phyloP scores from a whole-genome alignment of 2,113 vertebrate genomes.

The Phocoena sinus region DNA sequence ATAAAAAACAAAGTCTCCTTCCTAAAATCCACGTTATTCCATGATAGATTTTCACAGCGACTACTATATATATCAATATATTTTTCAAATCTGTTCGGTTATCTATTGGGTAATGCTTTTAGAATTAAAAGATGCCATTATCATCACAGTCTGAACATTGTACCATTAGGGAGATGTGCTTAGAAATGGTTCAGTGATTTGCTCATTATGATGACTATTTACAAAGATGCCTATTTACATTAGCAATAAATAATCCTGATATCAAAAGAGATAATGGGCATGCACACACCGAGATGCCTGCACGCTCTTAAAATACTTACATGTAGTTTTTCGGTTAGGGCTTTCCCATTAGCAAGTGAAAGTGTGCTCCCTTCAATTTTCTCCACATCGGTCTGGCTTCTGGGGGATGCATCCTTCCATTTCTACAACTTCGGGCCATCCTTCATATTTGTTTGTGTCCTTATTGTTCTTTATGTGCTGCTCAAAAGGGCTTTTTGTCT shows the following conservation, averaged over 20 bases:
- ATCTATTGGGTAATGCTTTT: conserved; percentile 28
- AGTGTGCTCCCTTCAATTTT: background rate
- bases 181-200: conserved; percentile 37
- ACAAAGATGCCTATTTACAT: conserved; percentile 77
- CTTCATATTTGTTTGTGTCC: too few relatives aligned
- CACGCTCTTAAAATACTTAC: conserved; percentile 80
- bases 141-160: conserved; percentile 70
- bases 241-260: conserved; percentile 85
- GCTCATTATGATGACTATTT: conserved; percentile 74
- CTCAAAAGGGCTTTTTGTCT: too few relatives aligned
- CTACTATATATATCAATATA: conserved; percentile 50
- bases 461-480: too few relatives aligned
- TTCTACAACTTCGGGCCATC: too few relatives aligned
- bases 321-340: conserved; percentile 66
- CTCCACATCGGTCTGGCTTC: conserved; percentile 70
- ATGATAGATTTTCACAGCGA: conserved; percentile 70
- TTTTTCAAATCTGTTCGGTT: conserved; percentile 63
- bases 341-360: conserved; percentile 60
- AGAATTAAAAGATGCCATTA: conserved; percentile 55
- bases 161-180: conserved; percentile 48
- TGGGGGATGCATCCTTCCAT: too few relatives aligned
- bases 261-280: conserved; percentile 77
- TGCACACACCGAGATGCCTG: conserved; percentile 79
- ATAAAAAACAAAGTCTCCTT: conserved; percentile 8
- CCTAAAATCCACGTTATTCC: conserved; percentile 72